Base-by-base conservation (phyloP, 2,797 vertebrate species). In the Characodon lateralis region DNA sequence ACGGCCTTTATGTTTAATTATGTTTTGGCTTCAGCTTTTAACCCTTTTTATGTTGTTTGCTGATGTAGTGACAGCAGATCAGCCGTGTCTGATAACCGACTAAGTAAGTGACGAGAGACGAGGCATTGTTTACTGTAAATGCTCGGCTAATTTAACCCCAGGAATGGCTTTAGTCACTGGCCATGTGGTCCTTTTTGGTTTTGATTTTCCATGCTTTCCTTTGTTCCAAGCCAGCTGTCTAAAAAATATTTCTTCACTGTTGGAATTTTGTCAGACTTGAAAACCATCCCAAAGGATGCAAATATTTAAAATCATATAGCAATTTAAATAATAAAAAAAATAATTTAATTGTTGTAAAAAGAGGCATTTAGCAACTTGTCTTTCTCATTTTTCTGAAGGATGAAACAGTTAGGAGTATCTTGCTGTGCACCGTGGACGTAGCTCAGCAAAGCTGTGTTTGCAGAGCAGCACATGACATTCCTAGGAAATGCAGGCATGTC, bases 401-500 rank as follows among this genome's bases (percentile, higher is more conserved):
- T 39, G 39, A 46, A 73, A 53, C 73, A 35, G n/a, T 43, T 39
- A 26, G 22, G 56, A 41, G n/a, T 70, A 28, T 24, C 43, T 75
- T 41, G n/a, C 48, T 78, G 77, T 71, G 31, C 59, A 70, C 65
- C 63, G 59, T 87, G 80, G 84, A 82, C 87, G 90, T 85, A 84
- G 80, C 79, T 72, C 75, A 18, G 70, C 63, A 22, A 71, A 77
- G 83, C 78, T 69, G 55, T 87, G 83, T 91, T 90, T 91, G 88
- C 81, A 58, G 75, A 77, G 12, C 51, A 72, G 66, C 88, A 91
- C 80, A 80, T 93, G 92, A 93, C 79, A 55, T 79, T 79, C 66
- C 80, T 80, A 90, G 92, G 93, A 95, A 95, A 92, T 79, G n/a
- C 90, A 93, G 93, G 91, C 92, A 95, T 93, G 91, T 78, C 79